Conservation (phyloP, 2,797 vertebrate species). For the Danio albolineatus region DNA sequence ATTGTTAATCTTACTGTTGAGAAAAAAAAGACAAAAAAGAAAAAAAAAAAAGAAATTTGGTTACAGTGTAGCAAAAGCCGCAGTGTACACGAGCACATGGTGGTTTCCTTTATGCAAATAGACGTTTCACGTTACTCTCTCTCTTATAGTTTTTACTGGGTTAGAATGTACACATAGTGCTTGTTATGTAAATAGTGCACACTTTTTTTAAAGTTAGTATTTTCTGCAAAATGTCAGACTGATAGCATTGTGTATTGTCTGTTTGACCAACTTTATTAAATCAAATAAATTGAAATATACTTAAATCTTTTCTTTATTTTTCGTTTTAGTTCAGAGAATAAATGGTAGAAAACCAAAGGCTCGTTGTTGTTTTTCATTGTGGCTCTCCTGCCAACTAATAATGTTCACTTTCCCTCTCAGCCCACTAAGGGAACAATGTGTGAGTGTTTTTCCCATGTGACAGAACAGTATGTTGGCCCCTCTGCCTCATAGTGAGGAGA, state of each 20-base stretch:
- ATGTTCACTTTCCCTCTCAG: slow-evolving; percentile 46
- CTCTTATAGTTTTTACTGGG: no score
- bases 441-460: slow-evolving; percentile 53
- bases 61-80: neutral
- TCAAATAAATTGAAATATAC: neutral
- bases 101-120: neutral
- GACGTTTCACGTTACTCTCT: neutral
- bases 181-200: no score
- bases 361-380: slow-evolving; percentile 45
- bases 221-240: no score
- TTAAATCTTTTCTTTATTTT: neutral
- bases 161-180: no score
- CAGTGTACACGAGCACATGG: neutral
- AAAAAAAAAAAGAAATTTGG: no score
- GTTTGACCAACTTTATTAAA: neutral
- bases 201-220: no score
- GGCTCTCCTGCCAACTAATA: slow-evolving; percentile 61
- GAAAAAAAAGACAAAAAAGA: no score
- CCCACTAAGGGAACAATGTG: slow-evolving; percentile 58
- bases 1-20: neutral
- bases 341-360: neutral
- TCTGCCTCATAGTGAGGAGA: slow-evolving; percentile 55
- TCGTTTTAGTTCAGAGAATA: neutral
- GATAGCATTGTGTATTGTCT: neutral
- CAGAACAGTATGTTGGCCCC: slow-evolving; percentile 56